Percentiles rank a stretch among this genome's conserved stretches.
phyloP scores from a whole-genome alignment of 2,888 invertebrate genomes.

The Cerastis leucographa region DNA sequence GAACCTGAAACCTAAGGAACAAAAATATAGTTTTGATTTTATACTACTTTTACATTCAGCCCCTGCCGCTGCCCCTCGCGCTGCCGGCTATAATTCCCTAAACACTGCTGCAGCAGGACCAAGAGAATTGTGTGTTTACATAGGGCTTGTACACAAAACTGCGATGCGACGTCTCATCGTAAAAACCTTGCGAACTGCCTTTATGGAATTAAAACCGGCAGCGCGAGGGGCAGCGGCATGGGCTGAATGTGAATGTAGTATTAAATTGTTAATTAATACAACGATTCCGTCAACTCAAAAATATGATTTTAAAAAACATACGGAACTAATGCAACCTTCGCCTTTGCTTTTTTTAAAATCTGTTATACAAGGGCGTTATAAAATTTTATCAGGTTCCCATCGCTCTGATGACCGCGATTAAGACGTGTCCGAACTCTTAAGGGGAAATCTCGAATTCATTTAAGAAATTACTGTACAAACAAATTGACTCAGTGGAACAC shows the following conservation, averaged over 20 bases:
- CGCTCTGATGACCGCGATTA: not conserved
- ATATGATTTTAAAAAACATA: conserved; percentile 26
- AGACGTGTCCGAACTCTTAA: not conserved
- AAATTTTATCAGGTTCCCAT: not conserved
- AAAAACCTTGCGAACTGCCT: no score
- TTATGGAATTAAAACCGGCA: no score
- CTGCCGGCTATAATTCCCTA: no score
- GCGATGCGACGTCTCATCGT: no score
- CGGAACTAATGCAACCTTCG: not conserved
- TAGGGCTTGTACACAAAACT: no score
- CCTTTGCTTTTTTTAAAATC: not conserved
- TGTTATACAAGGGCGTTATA: not conserved
- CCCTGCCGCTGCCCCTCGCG: no score
- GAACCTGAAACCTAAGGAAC: no score
- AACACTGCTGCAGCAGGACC: no score
- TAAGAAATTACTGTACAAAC: not conserved
- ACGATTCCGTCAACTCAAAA: not conserved
- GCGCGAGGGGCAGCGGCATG: not conserved
- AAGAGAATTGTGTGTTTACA: not conserved
- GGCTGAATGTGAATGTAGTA: no score
- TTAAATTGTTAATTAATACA: not conserved
- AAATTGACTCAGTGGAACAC: no score
- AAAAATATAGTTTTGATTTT: no score
- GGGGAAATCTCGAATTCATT: not conserved
- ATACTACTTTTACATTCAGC: no score